A percentile compares a stretch with the other conserved stretches of the same genome.
Evolutionary conservation across 2,888 invertebrate genomes (phyloP).

Genomic region (Amblyjoppa proteus): DNA sequence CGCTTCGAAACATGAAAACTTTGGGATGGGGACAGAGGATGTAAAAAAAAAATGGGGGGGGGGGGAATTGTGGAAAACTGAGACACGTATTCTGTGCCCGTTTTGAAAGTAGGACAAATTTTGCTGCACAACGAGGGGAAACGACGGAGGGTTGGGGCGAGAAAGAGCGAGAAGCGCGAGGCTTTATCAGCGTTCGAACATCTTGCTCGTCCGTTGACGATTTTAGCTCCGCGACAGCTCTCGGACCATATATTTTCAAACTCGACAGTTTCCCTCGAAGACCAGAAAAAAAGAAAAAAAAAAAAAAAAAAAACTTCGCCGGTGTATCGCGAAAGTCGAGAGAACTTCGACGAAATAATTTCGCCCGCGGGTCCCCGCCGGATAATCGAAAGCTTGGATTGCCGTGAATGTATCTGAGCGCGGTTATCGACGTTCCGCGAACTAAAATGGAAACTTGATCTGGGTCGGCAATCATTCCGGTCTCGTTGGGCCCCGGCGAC

Average conservation of each 20-base stretch:
- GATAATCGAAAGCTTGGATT: constrained; percentile 23
- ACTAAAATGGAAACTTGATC: constrained; percentile 66
- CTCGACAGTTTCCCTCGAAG: not conserved
- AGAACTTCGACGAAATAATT: constrained; percentile 32
- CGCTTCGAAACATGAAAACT: constrained; percentile 45
- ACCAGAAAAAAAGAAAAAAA: not conserved
- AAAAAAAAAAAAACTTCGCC: not conserved
- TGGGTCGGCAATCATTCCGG: constrained; percentile 79
- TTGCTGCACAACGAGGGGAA: not conserved
- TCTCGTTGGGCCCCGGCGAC: constrained; percentile 77
- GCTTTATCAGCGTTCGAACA: constrained; percentile 30
- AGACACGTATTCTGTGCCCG: constrained; percentile 32
- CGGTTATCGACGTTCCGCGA: constrained; percentile 54
- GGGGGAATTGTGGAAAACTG: constrained; percentile 46
- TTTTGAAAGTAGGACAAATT: constrained; percentile 60
- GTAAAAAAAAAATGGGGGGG: not conserved
- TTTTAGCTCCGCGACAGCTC: not conserved
- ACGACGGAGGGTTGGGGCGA: not conserved
- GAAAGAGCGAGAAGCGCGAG: constrained; percentile 8
- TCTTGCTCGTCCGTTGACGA: constrained; percentile 8
- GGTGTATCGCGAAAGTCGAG: constrained; percentile 31
- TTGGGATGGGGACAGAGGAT: constrained; percentile 29
- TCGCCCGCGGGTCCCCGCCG: not conserved
- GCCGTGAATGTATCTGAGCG: constrained; percentile 31
- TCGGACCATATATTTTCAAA: constrained; percentile 1